A percentile compares a stretch with the other conserved stretches of the same genome.
Evolutionary conservation across 2,113 vertebrate species (phyloP).

Genomic region (Upupa epops): DNA sequence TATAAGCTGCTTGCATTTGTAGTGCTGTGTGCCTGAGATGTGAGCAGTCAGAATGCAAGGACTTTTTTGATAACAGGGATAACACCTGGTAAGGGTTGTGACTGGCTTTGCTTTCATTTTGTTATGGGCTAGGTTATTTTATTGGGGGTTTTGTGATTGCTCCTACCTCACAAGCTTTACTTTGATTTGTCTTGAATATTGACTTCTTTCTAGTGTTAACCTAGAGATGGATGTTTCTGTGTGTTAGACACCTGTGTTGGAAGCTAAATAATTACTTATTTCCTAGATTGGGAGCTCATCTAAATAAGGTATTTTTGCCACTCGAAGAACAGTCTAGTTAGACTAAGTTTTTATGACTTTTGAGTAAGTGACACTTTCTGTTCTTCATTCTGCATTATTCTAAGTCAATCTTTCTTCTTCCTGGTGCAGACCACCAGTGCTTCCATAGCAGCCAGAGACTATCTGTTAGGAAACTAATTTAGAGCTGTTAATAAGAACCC

Average conservation of each 20-base stretch:
- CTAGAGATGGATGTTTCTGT: background rate
- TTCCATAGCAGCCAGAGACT: background rate
- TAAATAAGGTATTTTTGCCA: background rate
- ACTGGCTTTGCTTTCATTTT: background rate
- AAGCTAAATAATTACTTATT: background rate
- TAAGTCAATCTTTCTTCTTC: background rate
- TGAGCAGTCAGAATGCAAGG: background rate
- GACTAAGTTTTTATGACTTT: background rate
- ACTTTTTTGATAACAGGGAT: rapidly evolving
- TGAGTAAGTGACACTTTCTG: background rate
- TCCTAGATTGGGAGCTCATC: background rate
- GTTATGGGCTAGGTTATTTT: background rate
- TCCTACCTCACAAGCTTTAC: rapidly evolving
- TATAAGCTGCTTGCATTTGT: background rate
- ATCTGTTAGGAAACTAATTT: background rate
- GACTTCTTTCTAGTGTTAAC: rapidly evolving
- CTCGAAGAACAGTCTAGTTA: background rate
- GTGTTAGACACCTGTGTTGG: background rate
- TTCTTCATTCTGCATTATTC: background rate
- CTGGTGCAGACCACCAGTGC: background rate
- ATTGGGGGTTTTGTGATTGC: too few relatives aligned
- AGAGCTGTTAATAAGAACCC: background rate
- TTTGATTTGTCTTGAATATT: background rate
- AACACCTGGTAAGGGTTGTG: background rate
- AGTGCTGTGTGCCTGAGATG: rapidly evolving